phyloP scores from a whole-genome alignment of 2,888 invertebrate genomes.

The Macroteleia sp. region DNA sequence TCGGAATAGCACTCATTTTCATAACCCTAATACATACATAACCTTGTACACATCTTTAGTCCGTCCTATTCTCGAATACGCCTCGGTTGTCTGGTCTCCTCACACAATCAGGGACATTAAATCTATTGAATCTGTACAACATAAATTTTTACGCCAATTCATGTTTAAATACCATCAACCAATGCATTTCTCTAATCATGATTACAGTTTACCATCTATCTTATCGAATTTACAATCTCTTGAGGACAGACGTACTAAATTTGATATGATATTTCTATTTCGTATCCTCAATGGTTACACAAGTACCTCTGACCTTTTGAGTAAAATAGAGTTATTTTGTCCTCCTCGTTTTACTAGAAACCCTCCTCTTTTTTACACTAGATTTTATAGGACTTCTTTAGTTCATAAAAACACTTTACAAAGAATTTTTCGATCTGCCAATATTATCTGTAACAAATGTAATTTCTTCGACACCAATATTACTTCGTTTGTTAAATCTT shows the following conservation, averaged over 20 bases:
- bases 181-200: constrained; percentile 5
- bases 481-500: neutral
- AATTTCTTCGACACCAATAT: neutral
- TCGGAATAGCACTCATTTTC: neutral
- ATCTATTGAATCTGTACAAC: neutral
- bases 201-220: neutral
- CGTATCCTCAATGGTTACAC: neutral
- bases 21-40: neutral
- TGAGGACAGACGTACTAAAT: neutral
- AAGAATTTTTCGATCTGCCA: neutral
- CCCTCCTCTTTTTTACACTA: neutral
- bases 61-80: neutral
- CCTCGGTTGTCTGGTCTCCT: neutral
- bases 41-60: neutral
- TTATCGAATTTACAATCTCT: neutral
- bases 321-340: neutral
- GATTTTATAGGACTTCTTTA: neutral
- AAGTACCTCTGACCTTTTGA: neutral
- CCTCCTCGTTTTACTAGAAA: neutral
- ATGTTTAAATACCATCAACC: neutral
- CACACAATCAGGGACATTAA: neutral
- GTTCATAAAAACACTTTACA: constrained; percentile 1
- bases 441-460: neutral
- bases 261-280: neutral
- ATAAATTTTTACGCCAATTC: constrained; percentile 3